Base-by-base conservation (phyloP, 2,113 vertebrate species). In the Chaetura pelagica region DNA sequence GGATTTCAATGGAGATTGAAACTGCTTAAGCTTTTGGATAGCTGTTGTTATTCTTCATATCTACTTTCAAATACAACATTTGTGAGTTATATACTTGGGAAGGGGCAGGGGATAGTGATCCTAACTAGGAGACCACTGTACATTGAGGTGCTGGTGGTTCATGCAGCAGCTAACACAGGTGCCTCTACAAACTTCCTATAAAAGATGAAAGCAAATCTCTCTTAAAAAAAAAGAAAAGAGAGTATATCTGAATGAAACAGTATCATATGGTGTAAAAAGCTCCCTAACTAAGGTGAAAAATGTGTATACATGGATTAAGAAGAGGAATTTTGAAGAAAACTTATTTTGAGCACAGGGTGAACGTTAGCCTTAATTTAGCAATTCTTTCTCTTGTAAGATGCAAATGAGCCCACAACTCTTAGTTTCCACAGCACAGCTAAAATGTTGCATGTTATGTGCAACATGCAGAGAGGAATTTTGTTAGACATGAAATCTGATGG, bases 391-490 rank as follows among this genome's bases (percentile, higher is more conserved):
- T 79, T 29, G 24, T 22, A 79, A 40, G 74, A 94, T 76, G 87
- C 30, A 94, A 78, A 93, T 93, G 44, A 94, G 54, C 54, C n/a
- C 17, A 72, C 35, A 90, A 26, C 10, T 48, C 32, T 10, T 89
- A 64, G 87, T 85, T 87, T 82, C 66, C 54, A 89, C 34, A 44
- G 11, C 73, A 75, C 34, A 52, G 57, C 29, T 84, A 73, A 91
- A 91, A 87, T 44, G n/a, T 40, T 91, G 71, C 34, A 40, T 12
- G 51, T 40, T 62, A 32, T 18, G 26, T 29, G n/a, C 77, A 68
- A 51, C 69, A 84, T 27, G 66, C 49, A 84, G 62, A 91, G 95
- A 93, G 24, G 61, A 32, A 71, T 71, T 96, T 91, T 87, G 78
- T 55, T 89, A 84, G 83, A 87, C 49, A 48, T 84, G 64, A 84